Conservation (phyloP, 2,113 vertebrate species). For the Malurus alboscapulatus region DNA sequence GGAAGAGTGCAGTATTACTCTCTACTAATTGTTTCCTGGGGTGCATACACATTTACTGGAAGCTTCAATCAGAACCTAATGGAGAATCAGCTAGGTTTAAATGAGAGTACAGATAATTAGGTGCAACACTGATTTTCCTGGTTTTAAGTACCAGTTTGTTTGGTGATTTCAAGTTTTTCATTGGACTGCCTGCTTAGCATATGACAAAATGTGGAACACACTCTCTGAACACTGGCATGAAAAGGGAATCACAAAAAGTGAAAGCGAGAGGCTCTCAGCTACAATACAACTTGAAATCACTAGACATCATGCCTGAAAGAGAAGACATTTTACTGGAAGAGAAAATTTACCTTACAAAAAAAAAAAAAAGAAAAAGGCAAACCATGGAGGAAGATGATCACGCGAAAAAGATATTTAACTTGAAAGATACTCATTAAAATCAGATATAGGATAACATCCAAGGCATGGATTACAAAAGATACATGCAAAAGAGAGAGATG, state of each 20-base stretch:
- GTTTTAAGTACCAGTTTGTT: background rate
- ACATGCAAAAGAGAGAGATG: background rate
- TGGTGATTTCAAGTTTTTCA: background rate
- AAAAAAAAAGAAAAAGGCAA: background rate
- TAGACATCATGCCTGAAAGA: background rate
- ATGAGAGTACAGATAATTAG: background rate
- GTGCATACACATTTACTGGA: background rate
- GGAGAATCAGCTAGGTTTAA: background rate
- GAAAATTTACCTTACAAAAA: background rate
- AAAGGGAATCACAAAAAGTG: background rate
- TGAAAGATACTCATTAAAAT: background rate
- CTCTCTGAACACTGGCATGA: background rate
- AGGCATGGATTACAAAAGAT: background rate
- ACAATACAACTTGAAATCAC: background rate
- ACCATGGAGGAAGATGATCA: background rate
- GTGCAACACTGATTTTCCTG: background rate
- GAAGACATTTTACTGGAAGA: background rate
- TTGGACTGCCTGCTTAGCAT: background rate
- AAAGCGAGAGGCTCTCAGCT: background rate
- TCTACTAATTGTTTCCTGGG: background rate
- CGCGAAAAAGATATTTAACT: background rate
- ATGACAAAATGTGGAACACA: background rate
- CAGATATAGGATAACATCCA: background rate
- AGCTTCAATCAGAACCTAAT: background rate
- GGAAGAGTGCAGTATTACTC: background rate